These are phyloP conservation scores for Pantelozetes paolii DNA, from an alignment of 2,888 invertebrate genomes.

Conservation along the genomic window DNA sequence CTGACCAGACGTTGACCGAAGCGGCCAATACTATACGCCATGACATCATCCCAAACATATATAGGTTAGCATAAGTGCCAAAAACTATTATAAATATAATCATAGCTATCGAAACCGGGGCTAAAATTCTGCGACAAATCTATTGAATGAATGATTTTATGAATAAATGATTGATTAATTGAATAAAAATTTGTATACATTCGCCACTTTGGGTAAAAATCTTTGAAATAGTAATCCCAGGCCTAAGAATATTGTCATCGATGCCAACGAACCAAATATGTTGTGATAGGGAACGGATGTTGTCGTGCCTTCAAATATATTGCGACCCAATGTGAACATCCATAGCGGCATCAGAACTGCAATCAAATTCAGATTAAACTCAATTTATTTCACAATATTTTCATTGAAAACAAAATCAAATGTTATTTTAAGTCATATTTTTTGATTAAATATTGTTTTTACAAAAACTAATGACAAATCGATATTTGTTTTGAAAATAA, in stretches of 20 bases:
- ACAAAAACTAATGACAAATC: too few species aligned
- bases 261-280: conserved; percentile 68
- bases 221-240: conserved; percentile 51
- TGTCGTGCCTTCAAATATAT: conserved; percentile 44
- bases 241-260: conserved; percentile 69
- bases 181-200: conserved; percentile 49
- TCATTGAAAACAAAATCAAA: too few species aligned
- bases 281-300: conserved; percentile 67
- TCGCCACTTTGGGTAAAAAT: conserved; percentile 45
- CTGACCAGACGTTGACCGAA: conserved; percentile 74
- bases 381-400: neutral
- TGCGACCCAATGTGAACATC: conserved; percentile 77
- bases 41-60: conserved; percentile 79
- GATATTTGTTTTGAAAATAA: too few species aligned
- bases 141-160: conserved; percentile 46
- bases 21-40: conserved; percentile 75
- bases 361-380: neutral
- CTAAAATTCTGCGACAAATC: conserved; percentile 72
- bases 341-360: conserved; percentile 74
- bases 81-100: conserved; percentile 74
- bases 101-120: conserved; percentile 73
- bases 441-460: too few species aligned
- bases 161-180: conserved; percentile 43
- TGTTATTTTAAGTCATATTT: too few species aligned
- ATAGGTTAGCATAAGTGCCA: conserved; percentile 81